phyloP scores from a whole-genome alignment of 2,113 vertebrate genomes.

The Mobula birostris region DNA sequence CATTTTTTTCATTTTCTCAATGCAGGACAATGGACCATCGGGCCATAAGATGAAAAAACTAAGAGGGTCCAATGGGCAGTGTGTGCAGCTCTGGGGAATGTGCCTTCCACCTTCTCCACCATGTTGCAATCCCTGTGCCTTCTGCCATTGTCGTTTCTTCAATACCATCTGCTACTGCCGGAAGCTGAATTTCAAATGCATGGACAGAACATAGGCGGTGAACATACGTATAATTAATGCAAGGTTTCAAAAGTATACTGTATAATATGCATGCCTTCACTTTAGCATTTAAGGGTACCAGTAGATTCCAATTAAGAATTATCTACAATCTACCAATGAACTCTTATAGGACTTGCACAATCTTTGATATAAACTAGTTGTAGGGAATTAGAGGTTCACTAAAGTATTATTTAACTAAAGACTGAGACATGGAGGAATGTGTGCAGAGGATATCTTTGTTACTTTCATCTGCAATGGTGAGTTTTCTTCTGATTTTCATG shows the following conservation, averaged over 20 bases:
- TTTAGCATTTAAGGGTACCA: not conserved
- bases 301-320: not conserved
- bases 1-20: constrained; percentile 4
- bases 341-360: not conserved
- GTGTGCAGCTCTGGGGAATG: constrained; percentile 63
- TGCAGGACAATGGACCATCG: not conserved
- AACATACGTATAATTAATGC: not conserved
- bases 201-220: constrained; percentile 41
- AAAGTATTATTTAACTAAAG: not conserved
- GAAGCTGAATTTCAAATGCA: constrained; percentile 67
- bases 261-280: constrained; percentile 12
- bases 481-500: not conserved
- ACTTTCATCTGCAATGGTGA: not conserved
- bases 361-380: not conserved
- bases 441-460: not conserved
- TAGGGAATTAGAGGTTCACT: not conserved
- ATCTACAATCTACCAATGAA: not conserved
- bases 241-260: not conserved
- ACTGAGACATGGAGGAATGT: not conserved
- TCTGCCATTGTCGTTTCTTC: constrained; percentile 76
- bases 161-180: constrained; percentile 72
- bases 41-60: not conserved
- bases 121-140: constrained; percentile 74
- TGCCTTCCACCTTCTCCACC: constrained; percentile 61
- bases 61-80: constrained; percentile 47